Percentiles rank a stretch among this genome's conserved stretches.
Conservation (phyloP, 2,888 invertebrate species). For the Eilema sororculum region DNA sequence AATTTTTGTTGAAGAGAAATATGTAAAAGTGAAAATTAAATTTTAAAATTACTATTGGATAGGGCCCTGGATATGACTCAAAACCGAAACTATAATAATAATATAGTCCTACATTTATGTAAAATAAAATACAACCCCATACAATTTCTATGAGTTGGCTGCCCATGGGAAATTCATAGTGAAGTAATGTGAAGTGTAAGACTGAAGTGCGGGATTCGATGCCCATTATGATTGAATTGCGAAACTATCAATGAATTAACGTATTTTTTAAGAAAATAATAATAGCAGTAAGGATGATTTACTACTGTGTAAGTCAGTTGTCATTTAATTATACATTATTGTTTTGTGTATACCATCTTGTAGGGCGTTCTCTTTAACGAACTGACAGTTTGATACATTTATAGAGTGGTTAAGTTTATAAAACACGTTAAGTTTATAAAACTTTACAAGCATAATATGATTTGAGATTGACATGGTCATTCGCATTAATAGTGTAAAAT, state of each 20-base stretch:
- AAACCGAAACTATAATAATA: not conserved
- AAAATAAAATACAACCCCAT: not conserved
- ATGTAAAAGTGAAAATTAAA: not conserved
- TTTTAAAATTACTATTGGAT: not conserved
- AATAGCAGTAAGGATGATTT: slow-evolving; percentile 8
- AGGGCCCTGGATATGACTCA: not conserved
- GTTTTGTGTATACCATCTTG: not conserved
- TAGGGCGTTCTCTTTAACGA: not conserved
- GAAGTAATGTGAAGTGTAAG: slow-evolving; percentile 11
- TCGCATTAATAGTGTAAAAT: too few relatives aligned
- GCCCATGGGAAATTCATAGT: not conserved
- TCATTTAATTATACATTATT: slow-evolving; percentile 19
- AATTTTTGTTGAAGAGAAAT: not conserved
- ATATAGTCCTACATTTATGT: not conserved
- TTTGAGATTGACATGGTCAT: too few relatives aligned
- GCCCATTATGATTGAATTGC: slow-evolving; percentile 8
- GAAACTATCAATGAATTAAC: not conserved
- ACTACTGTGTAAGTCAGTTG: slow-evolving; percentile 9
- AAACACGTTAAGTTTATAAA: not conserved
- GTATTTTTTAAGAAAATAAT: slow-evolving; percentile 4
- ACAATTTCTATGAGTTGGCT: not conserved
- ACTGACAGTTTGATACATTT: not conserved
- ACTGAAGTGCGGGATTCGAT: slow-evolving; percentile 17
- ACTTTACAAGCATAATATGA: not conserved
- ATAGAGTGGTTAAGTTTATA: not conserved